Conservation (phyloP, 1,140 invertebrate species). For the Drosophila virilis region DNA sequence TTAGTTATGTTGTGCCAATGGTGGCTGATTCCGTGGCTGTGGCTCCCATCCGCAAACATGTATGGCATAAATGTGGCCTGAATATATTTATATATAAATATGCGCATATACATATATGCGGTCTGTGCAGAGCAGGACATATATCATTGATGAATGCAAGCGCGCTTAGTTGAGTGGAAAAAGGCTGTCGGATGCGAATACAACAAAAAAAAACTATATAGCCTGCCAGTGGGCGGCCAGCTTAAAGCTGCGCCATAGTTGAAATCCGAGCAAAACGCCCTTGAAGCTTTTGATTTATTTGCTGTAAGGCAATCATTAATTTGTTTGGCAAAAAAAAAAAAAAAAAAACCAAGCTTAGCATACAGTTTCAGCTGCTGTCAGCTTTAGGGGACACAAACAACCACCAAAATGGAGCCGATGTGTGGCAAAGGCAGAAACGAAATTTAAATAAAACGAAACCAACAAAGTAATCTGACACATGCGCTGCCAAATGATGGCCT, state of each 20-base stretch:
- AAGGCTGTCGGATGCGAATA: conserved; percentile 38
- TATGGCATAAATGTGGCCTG: background rate
- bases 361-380: conserved; percentile 71
- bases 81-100: conserved; percentile 12
- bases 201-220: conserved; percentile 41
- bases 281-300: conserved; percentile 77
- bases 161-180: conserved; percentile 77
- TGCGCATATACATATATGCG: background rate
- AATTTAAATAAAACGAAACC: conserved; percentile 73
- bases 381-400: conserved; percentile 65
- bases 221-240: conserved; percentile 30
- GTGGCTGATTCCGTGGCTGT: conserved; percentile 33
- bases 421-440: conserved; percentile 24
- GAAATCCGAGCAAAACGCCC: conserved; percentile 10
- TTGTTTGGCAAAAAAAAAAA: conserved; percentile 46
- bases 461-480: conserved; percentile 82
- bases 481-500: conserved; percentile 75
- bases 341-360: conserved; percentile 56
- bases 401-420: conserved; percentile 34
- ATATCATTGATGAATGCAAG: conserved; percentile 72
- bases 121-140: conserved; percentile 34
- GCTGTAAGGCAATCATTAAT: conserved; percentile 76
- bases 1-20: conserved; percentile 81
- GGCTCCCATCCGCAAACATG: conserved; percentile 10
- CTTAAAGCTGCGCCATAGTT: conserved; percentile 42